Base-by-base conservation (phyloP, 1,140 invertebrate species). In the Drosophila ambigua region DNA sequence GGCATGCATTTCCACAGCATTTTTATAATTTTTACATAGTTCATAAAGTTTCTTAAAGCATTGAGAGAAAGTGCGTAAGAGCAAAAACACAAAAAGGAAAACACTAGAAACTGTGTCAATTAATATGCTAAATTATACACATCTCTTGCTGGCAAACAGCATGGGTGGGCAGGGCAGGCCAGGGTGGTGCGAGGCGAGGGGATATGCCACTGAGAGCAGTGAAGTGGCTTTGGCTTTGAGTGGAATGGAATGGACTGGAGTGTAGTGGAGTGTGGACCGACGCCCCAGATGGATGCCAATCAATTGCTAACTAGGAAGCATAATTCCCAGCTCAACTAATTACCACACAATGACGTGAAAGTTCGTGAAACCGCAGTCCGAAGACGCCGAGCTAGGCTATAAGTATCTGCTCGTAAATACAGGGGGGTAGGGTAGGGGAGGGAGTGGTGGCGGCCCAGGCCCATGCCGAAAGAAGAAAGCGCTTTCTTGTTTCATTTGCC, bases 51-150 rank as follows among this genome's bases (percentile, higher is more conserved):
- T 77, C 53, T 59, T 68, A 46, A 77, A 31, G 55, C 64, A 46
- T 46, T 46, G 24, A 54, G 82, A 88, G 83, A 87, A 88, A 88
- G 83, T 88, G 79, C 79, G 79, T 82, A 77, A 60, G 69, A 51
- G 64, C 39, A 43, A 46, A 46, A 55, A 72, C 43, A 44, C 50
- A 60, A 61, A 79, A 48, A 53, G 31, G 66, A 45, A 66, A 51
- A 69, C 23, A 79, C 73, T 78, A 73, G 78, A 87, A 87, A 88
- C 79, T 87, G 71, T 87, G 82, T 88, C 82, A 87, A 87, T 87
- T 87, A 88, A 87, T 87, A 87, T 87, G 82, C 82, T 87, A 88
- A 87, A 87, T 88, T 87, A 87, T 87, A 87, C 82, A 80, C 72
- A 72, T 64, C 66, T 66, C 68, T 20, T 20, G 43, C 51, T 31